phyloP scores from a whole-genome alignment of 2,797 vertebrate species.

The Taenioides sp. region DNA sequence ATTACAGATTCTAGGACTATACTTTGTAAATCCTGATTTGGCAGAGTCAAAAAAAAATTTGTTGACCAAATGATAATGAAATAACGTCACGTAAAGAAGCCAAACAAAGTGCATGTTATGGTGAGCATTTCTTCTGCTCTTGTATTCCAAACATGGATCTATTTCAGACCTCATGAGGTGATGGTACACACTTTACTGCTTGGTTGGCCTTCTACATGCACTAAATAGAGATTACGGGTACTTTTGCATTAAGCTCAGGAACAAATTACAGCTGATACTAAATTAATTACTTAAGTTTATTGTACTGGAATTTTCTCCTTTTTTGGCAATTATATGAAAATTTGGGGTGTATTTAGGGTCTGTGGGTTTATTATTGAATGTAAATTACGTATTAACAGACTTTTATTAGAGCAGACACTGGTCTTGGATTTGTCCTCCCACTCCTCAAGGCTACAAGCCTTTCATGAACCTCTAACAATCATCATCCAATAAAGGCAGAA shows the following conservation, averaged over 20 bases:
- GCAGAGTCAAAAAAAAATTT: no score
- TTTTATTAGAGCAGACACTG: conserved; percentile 11
- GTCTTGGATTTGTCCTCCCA: background rate
- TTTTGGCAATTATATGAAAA: background rate
- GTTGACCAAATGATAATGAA: background rate
- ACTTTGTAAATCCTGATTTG: background rate
- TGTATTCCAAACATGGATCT: background rate
- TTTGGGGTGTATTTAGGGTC: conserved; percentile 20
- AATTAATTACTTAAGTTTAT: conserved; percentile 2
- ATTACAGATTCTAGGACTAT: background rate
- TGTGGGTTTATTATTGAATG: conserved; percentile 18
- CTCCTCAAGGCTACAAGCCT: conserved; percentile 4
- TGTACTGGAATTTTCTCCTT: background rate
- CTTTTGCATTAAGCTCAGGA: conserved; percentile 12
- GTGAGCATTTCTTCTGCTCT: background rate
- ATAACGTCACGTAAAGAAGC: background rate
- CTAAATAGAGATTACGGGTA: conserved; percentile 18
- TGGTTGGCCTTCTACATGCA: conserved; percentile 48
- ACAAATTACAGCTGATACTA: conserved; percentile 7
- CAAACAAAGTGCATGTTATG: background rate
- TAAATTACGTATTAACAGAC: conserved; percentile 28
- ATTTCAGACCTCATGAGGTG: conserved; percentile 15
- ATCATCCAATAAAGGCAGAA: background rate
- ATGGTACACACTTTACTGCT: conserved; percentile 17
- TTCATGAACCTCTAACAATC: conserved; percentile 4